Base-by-base conservation (phyloP, 2,797 vertebrate genomes). In the Falco concolor region DNA sequence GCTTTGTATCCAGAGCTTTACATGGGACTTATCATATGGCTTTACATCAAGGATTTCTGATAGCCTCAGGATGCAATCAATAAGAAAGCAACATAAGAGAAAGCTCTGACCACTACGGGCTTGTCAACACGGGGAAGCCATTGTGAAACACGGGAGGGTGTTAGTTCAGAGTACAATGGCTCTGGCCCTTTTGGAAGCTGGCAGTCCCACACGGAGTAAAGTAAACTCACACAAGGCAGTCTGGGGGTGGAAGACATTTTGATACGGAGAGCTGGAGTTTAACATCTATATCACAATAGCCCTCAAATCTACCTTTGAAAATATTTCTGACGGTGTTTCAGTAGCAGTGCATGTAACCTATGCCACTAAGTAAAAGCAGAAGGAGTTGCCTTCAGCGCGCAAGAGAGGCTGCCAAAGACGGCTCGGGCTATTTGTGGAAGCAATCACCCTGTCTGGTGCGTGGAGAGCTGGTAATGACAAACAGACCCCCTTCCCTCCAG, bases 301-400 rank as follows among this genome's bases (percentile, higher is more conserved):
- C 70, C 75, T 95, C 74, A 91, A 60, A 92, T 27, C 84, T 94
- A 44, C 81, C 75, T 96, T 88, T 95, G 96, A 94, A 96, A 84
- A 40, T 36, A 34, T 40, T 67, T 77, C 72, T 94, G 50, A 42
- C 1, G 0, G 28, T 77, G 70, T 81, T 89, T 80, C 78, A 52
- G 84, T 32, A 89, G 77, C 65, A 67, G 47, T 4, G 22, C 0
- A 0, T 47, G n/a, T 65, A 89, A 92, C 65, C 61, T 85, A 18
- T 23, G 44, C 32, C 88, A 64, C 68, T 49, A 73, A 81, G 69
- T 44, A 49, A 95, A 92, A 92, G 23, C 57, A 81, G 36, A 38
- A 95, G 79, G 78, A 93, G 68, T 11, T 84, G 82, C 84, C 5
- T 6, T 77, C 10, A 4, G 72, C 4, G 5, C 0, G 0, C 49